Percentiles rank a stretch among this genome's conserved stretches.
phyloP scores from a whole-genome alignment of 30 jellyfish, hydroid and myxozoan genomes.

The Aurelia coerulea region DNA sequence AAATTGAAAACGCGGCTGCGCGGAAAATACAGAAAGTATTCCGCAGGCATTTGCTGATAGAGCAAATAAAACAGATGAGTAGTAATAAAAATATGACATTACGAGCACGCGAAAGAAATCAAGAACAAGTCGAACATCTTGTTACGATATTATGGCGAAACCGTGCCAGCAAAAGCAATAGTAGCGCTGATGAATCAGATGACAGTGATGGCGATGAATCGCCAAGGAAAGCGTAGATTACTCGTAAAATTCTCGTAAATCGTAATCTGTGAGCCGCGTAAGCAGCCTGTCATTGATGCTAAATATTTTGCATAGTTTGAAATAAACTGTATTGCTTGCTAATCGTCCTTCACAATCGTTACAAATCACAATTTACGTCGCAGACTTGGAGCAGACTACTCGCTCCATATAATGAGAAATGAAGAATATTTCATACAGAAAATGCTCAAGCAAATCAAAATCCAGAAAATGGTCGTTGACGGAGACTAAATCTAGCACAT shows the following conservation, averaged over 20 bases:
- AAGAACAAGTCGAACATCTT: constrained; percentile 87
- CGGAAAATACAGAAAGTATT: constrained; percentile 91
- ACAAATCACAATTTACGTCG: no score
- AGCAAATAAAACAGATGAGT: constrained; percentile 80
- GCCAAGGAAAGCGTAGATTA: constrained; percentile 33
- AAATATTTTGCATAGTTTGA: no score
- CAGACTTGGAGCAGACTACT: no score
- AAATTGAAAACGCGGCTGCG: constrained; percentile 97
- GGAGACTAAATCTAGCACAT: no score
- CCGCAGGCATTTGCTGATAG: constrained; percentile 94
- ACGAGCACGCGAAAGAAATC: constrained; percentile 93
- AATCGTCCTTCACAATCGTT: no score
- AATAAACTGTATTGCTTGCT: no score
- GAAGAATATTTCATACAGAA: no score
- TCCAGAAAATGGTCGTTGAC: no score
- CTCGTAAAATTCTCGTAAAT: background rate
- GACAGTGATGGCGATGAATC: constrained; percentile 78
- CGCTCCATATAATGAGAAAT: no score
- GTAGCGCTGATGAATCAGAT: constrained; percentile 52
- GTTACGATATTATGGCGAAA: constrained; percentile 94
- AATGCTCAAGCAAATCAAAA: no score
- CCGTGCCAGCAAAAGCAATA: constrained; percentile 46
- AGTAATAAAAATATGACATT: constrained; percentile 66
- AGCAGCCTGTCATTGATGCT: no score
- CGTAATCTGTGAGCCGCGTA: no score